Conservation (phyloP, 2,797 vertebrate genomes). For the Delichon dasypus region DNA sequence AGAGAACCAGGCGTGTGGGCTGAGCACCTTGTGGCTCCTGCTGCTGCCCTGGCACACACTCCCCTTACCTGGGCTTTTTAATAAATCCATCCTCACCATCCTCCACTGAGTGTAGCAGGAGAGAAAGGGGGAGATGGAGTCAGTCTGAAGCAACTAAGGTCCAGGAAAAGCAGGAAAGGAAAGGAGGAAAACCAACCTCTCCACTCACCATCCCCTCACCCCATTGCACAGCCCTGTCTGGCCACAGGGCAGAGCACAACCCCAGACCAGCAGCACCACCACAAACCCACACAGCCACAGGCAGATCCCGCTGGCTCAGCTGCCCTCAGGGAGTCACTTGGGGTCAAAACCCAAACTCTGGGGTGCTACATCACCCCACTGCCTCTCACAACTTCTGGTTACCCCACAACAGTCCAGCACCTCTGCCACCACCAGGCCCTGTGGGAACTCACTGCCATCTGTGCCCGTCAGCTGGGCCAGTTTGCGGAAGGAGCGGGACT, state of each 20-base stretch:
- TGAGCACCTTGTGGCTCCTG: neutral
- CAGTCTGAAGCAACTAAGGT: neutral
- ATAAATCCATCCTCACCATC: conserved; percentile 91
- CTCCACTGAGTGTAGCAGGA: conserved; percentile 85
- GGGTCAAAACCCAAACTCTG: neutral
- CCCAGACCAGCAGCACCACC: neutral
- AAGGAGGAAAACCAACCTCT: neutral
- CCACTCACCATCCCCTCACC: neutral
- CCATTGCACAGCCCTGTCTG: accelerated
- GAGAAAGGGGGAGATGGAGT: neutral
- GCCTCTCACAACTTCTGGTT: neutral
- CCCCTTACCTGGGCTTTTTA: conserved; percentile 91
- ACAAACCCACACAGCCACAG: accelerated
- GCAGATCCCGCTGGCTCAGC: accelerated
- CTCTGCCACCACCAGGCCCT: neutral
- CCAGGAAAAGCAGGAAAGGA: neutral
- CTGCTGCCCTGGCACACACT: accelerated
- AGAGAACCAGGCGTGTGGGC: neutral
- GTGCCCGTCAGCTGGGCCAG: conserved; percentile 12
- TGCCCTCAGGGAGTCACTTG: accelerated
- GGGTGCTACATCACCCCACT: accelerated
- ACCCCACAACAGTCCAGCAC: accelerated
- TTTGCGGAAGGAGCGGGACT: neutral
- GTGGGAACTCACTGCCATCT: neutral
- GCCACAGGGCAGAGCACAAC: accelerated